Base-by-base conservation (phyloP, 2,888 invertebrate species). In the Leptura quadrifasciata region DNA sequence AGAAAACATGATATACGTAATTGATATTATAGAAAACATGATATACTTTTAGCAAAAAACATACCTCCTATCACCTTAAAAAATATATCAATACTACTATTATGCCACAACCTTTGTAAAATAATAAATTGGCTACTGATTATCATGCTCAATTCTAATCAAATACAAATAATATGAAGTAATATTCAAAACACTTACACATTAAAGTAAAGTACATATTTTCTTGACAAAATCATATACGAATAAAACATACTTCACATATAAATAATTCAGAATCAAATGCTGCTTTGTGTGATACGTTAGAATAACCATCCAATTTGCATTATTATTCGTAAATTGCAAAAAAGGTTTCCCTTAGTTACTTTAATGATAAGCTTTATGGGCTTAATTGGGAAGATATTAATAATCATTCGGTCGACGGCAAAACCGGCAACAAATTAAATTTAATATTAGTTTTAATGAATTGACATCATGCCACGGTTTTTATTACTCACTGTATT, bases 141-240 rank as follows among this genome's bases (percentile, higher is more conserved):
- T n/a, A n/a, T n/a, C n/a, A n/a, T n/a, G n/a, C n/a, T n/a, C n/a
- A n/a, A n/a, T n/a, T n/a, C n/a, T n/a, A n/a, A n/a, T 3, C 47
- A 15, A 47, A n/a, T 47, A 2, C 1, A 31, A 58, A 24, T 24
- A 27, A 58, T 27, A 58, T 58, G n/a, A 15, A 24, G 4, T 61
- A 18, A 35, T 57, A 20, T 20, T 57, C 3, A 47, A 64, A 64
- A 64, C 31, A 76, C 76, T 76, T 64, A 76, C 76, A 63, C 24
- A 15, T 76, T 61, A 18, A 72, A 76, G 21, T 52, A 18, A 12
- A 72, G 24, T 17, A 76, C 57, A 24, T 72, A 76, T 60, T 31
- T 68, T 35, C 67, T 71, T 12, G 76, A 76, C 60, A 76, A 39
- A 61, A 72, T 55, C 76, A 76, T 76, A 63, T 67, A 76, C 4